Evolutionary conservation across 2,888 invertebrate genomes (phyloP), one percentile per base, ranked within the genome.

Genomic region (Adelognathus sp.): DNA sequence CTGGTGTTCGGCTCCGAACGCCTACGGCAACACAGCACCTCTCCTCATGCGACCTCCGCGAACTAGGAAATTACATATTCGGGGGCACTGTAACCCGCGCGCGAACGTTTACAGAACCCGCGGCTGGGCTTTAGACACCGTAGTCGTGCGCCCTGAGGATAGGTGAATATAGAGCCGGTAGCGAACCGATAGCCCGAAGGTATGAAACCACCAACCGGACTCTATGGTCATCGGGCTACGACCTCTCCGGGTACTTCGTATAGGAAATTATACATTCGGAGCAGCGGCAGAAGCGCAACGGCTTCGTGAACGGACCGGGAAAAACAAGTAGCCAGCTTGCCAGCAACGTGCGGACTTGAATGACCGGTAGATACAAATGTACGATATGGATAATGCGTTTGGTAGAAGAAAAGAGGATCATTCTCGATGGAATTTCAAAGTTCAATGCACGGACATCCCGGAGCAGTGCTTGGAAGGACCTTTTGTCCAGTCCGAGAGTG

Each of bases 41-140:
- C 29, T 73, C 36, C 52, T 78, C 77, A 61, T 73, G 78, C 76
- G 80, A 81, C 78, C 80, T 81, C 80, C 72, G 58, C 81, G 75
- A 81, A 80, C 79, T 75, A 46, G 61, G 66, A 81, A 81, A 80
- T 80, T 75, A 81, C 63, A 80, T 63, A 81, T 81, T 80, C 77
- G 71, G 75, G 72, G 54, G 72, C 67, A 74, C 46, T 69, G 73
- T 58, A 73, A 56, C 27, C 39, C 29, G 66, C 52, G 39, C 52
- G 46, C 46, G 46, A 46, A 21, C 46, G 46, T 46, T 46, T 46
- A 24, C 46, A 24, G 46, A 46, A 18, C n/a, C n/a, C 46, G 18
- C 46, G 46, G 21, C 46, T 46, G 0, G 36, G 11, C 21, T 18
- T 21, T 18, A 18, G 18, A 54, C 7, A 14, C 16, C 24, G 6